Conservation (phyloP, 2,888 invertebrate species). For the Nomada goodeniana region DNA sequence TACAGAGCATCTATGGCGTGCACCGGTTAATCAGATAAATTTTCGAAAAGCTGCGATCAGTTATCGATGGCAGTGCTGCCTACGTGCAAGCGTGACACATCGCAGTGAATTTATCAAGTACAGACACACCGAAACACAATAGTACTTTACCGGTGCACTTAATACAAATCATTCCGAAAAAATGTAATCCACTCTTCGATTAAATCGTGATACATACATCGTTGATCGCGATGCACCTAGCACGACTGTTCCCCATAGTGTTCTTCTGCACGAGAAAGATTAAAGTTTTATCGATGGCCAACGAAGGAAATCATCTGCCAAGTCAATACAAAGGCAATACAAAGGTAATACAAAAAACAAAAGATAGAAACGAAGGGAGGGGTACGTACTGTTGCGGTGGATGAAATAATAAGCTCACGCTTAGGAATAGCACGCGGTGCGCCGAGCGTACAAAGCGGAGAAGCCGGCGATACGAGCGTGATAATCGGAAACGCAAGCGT, state of each 20-base stretch:
- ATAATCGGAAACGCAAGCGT: constrained; percentile 51
- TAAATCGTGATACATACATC: too few relatives aligned
- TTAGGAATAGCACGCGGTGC: constrained; percentile 4
- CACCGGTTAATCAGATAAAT: not conserved
- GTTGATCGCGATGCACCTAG: not conserved
- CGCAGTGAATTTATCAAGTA: not conserved
- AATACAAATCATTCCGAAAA: not conserved
- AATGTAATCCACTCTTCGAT: not conserved
- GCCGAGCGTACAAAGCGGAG: constrained; percentile 21
- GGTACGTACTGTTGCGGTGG: not conserved
- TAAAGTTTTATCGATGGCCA: not conserved
- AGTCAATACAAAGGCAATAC: not conserved
- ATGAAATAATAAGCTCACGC: constrained; percentile 28
- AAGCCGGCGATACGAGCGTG: constrained; percentile 31
- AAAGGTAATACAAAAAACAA: not conserved
- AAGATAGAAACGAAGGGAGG: not conserved
- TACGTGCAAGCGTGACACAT: not conserved
- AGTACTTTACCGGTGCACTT: too few relatives aligned
- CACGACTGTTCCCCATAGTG: too few relatives aligned
- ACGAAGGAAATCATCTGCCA: not conserved
- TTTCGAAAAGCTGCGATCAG: not conserved
- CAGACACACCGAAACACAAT: not conserved
- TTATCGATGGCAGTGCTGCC: too few relatives aligned
- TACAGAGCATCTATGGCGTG: too few relatives aligned
- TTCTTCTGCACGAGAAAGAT: not conserved